These are phyloP conservation scores for Phylloscopus collybita DNA, from an alignment of 2,797 vertebrate species.

Conservation along the genomic window DNA sequence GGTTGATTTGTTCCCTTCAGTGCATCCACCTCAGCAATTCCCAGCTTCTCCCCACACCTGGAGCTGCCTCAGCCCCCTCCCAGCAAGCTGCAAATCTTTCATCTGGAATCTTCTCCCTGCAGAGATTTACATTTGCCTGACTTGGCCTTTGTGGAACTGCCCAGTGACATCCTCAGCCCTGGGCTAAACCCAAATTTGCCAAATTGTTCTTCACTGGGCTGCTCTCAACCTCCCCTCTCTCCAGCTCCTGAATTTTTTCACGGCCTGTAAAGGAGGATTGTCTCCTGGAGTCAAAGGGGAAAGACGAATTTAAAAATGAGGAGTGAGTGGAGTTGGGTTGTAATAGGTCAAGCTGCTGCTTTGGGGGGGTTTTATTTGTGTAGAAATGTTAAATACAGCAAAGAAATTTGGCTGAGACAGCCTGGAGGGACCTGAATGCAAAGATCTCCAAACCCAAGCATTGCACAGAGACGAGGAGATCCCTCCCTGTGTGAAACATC, in stretches of 20 bases:
- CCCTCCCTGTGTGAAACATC: rapidly evolving
- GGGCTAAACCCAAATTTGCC: not conserved
- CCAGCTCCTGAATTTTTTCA: slow-evolving; percentile 8
- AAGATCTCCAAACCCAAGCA: not conserved
- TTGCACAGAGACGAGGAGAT: not conserved
- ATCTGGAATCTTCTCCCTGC: not conserved
- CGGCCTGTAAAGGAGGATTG: not conserved
- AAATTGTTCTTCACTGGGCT: not conserved
- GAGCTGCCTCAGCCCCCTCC: not conserved
- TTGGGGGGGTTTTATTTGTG: not conserved
- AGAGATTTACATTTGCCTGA: not conserved
- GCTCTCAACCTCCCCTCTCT: not conserved
- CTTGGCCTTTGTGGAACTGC: not conserved
- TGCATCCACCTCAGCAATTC: not conserved
- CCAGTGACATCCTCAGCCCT: not conserved
- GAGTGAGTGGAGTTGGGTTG: not conserved
- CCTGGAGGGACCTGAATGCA: not conserved
- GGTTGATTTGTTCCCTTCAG: not conserved
- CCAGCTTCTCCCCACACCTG: not conserved
- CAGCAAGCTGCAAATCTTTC: not conserved
- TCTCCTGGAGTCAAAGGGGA: not conserved
- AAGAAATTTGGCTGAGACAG: not conserved
- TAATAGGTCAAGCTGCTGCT: not conserved
- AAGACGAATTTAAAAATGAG: slow-evolving; percentile 21
- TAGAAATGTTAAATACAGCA: not conserved